Percentiles rank a stretch among this genome's conserved stretches.
Evolutionary conservation across 2,113 vertebrate genomes (phyloP).

Genomic region (Clupea harengus): DNA sequence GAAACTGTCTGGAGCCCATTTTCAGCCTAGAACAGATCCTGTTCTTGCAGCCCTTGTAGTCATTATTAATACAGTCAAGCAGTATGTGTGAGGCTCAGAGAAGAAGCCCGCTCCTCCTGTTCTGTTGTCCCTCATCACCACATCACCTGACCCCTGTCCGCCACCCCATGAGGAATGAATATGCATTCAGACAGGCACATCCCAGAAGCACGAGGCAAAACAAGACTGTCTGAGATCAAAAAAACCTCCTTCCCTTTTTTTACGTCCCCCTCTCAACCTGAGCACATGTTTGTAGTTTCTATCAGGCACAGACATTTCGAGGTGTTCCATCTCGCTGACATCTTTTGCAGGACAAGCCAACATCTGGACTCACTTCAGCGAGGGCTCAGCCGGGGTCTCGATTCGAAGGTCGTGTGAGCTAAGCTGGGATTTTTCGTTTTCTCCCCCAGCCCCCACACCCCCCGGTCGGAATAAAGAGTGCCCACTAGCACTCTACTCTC

Average conservation of each 20-base stretch:
- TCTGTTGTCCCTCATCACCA: neutral
- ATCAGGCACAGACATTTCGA: constrained; percentile 31
- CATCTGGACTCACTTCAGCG: constrained; percentile 45
- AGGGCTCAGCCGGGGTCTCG: constrained; percentile 13
- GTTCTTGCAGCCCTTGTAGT: neutral
- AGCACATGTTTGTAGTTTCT: constrained; percentile 38
- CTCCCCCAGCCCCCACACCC: neutral
- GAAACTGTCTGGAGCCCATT: neutral
- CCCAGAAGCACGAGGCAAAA: neutral
- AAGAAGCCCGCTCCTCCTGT: neutral
- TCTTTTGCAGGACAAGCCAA: constrained; percentile 16
- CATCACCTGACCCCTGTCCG: neutral
- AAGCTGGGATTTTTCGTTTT: neutral
- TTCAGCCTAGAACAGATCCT: neutral
- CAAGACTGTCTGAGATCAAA: constrained; percentile 7
- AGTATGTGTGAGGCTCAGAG: neutral
- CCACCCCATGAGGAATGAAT: constrained; percentile 5
- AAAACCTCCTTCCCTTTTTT: neutral
- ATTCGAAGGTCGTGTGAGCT: constrained; percentile 1
- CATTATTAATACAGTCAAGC: neutral
- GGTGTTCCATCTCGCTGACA: constrained; percentile 33
- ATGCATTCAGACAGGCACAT: neutral
- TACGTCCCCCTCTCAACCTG: neutral
- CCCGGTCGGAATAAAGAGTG: neutral
- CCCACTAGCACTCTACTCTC: neutral